These are phyloP conservation scores for Aphyosemion australe DNA, from an alignment of 2,113 vertebrate species.

Conservation along the genomic window DNA sequence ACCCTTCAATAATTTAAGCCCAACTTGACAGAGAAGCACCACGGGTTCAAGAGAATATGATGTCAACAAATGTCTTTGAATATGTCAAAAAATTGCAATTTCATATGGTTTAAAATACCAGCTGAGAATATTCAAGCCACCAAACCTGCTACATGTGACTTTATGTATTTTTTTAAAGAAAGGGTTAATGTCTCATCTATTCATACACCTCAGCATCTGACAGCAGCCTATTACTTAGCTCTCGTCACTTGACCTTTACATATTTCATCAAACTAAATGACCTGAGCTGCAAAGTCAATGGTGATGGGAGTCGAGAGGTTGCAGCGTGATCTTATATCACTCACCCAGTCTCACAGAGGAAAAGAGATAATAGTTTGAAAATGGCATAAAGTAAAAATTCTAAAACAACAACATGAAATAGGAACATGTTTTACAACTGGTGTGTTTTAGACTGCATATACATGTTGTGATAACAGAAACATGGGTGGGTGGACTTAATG, in stretches of 20 bases:
- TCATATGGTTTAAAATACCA: neutral
- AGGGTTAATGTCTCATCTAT: slow-evolving; percentile 2
- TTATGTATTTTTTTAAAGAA: slow-evolving; percentile 5
- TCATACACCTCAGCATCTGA: slow-evolving; percentile 26
- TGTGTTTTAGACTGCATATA: too few species aligned
- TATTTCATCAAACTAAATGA: slow-evolving; percentile 32
- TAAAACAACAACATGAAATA: too few species aligned
- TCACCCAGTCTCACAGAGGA: neutral
- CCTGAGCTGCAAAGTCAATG: slow-evolving; percentile 31
- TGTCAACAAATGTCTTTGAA: slow-evolving; percentile 4
- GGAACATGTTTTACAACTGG: too few species aligned
- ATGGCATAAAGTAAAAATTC: too few species aligned
- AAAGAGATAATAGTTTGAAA: neutral
- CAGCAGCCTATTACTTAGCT: slow-evolving; percentile 22
- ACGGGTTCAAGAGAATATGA: slow-evolving; percentile 32
- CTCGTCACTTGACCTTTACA: slow-evolving; percentile 37
- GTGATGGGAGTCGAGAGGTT: slow-evolving; percentile 18
- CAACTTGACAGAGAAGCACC: slow-evolving; percentile 36
- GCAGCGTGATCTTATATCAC: slow-evolving; percentile 4
- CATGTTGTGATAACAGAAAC: too few species aligned
- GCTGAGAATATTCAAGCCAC: too few species aligned
- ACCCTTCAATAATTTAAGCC: slow-evolving; percentile 54
- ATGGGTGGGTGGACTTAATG: too few species aligned
- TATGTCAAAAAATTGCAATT: too few species aligned
- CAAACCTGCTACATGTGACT: too few species aligned